These are phyloP conservation scores for Acrocephalus arundinaceus DNA, from an alignment of 2,113 vertebrate species.

Conservation along the genomic window DNA sequence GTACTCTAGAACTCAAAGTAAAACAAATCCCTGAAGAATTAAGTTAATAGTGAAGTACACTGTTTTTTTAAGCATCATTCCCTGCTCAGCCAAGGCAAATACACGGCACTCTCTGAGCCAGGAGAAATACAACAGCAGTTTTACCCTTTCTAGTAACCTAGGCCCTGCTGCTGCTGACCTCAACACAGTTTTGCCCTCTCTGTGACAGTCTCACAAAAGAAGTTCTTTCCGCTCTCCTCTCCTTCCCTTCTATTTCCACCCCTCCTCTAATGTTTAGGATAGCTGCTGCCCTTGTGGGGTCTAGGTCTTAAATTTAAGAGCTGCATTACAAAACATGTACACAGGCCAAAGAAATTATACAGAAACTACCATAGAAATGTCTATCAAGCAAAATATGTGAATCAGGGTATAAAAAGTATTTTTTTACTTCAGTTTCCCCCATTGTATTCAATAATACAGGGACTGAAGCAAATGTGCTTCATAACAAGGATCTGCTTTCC, in stretches of 20 bases:
- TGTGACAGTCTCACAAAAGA: neutral
- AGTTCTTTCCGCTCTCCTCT: neutral
- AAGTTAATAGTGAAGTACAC: neutral
- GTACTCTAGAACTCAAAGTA: neutral
- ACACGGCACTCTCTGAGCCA: neutral
- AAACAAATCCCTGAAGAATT: neutral
- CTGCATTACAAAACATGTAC: neutral
- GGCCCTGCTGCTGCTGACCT: neutral
- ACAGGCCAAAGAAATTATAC: neutral
- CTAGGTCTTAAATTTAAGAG: neutral
- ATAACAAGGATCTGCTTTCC: neutral
- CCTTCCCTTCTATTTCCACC: neutral
- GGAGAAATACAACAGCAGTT: neutral
- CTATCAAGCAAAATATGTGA: neutral
- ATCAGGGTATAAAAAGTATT: neutral
- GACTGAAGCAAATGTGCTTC: neutral
- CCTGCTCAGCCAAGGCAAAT: neutral
- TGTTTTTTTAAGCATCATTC: neutral
- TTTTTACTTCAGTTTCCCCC: neutral
- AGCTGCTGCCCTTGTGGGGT: neutral
- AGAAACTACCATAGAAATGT: neutral
- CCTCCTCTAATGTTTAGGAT: too few relatives aligned
- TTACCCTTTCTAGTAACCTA: neutral
- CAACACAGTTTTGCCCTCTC: neutral
- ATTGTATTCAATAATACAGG: neutral